Percentiles rank a stretch among this genome's conserved stretches.
These are phyloP conservation scores for Marronus borbonicus DNA, from an alignment of 2,888 invertebrate genomes.

Conservation along the genomic window DNA sequence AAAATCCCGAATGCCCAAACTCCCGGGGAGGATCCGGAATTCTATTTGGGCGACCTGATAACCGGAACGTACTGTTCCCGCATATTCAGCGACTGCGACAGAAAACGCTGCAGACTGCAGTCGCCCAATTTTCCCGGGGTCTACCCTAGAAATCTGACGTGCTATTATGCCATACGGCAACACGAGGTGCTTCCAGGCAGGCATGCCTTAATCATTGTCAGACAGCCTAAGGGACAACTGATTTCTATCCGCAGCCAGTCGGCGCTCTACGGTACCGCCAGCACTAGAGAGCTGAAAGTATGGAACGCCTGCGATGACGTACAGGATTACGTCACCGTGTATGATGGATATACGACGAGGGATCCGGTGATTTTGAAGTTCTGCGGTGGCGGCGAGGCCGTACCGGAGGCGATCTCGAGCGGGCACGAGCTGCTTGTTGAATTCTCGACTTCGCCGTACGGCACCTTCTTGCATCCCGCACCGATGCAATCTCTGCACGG, in stretches of 20 bases:
- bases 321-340: conserved; percentile 83
- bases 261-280: conserved; percentile 75
- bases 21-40: conserved; percentile 73
- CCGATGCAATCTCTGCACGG: conserved; percentile 87
- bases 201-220: conserved; percentile 89
- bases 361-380: conserved; percentile 92
- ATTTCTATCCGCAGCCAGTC: conserved; percentile 87
- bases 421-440: conserved; percentile 91
- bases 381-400: conserved; percentile 90
- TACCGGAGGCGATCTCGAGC: conserved; percentile 89
- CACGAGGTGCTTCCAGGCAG: conserved; percentile 90
- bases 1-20: conserved; percentile 69
- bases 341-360: conserved; percentile 90
- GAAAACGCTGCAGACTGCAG: conserved; percentile 90
- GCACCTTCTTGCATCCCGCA: conserved; percentile 88
- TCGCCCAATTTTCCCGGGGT: conserved; percentile 95
- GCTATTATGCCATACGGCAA: conserved; percentile 91
- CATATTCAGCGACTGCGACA: conserved; percentile 93
- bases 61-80: conserved; percentile 93
- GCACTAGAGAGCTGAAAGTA: conserved; percentile 70
- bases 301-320: conserved; percentile 92
- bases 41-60: conserved; percentile 90
- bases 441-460: conserved; percentile 91
- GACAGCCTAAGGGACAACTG: conserved; percentile 88
- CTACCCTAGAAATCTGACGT: conserved; percentile 94